Base-by-base conservation (phyloP, 2,113 vertebrate species). In the Poecilia latipinna region DNA sequence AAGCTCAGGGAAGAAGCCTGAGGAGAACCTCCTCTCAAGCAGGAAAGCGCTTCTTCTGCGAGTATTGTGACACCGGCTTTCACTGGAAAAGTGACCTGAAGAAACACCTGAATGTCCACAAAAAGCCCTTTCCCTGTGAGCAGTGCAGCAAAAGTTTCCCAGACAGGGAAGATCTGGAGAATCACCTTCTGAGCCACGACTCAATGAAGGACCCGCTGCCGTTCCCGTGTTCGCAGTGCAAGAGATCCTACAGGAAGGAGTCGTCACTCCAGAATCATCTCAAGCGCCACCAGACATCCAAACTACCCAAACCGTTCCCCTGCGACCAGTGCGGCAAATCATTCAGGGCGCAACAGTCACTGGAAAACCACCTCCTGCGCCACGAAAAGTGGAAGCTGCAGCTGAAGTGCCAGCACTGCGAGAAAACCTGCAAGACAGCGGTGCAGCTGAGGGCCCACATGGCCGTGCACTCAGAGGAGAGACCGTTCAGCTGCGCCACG, bases 391-490 rank as follows among this genome's bases (percentile, higher is more conserved):
- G 80, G 80, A 88, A 89, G 57, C 67, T 88, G 2, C 60, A 35
- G 37, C 4, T 92, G 5, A 82, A 92, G 75, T 93, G 92, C 15
- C 83, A 70, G 54, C 48, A 79, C 0, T 93, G 92, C 0, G 89
- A 92, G 37, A 93, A 92, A 83, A 88, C 74, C 0, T 91, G 89
- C 66, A 91, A 83, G 86, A 86, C 88, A 0, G 15, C 80, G 0
- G 90, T 90, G 2, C 90, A 88, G 71, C 74, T 92, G 24, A 83
- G 61, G 0, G 79, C 86, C 61, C 92, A 93, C 87, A 90, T 88
- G 88, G 77, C 88, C 17, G 92, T 93, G 1, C 92, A 93, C 77
- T 91, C 92, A 0, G 90, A 92, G 4, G 92, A 92, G 4, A 39
- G 92, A 1, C 92, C 92, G 0, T 93, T 86, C 83, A 89, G 86